Percentiles rank a stretch among this genome's conserved stretches.
These are phyloP conservation scores for Poecile atricapillus DNA, from an alignment of 2,113 vertebrate genomes.

Conservation along the genomic window DNA sequence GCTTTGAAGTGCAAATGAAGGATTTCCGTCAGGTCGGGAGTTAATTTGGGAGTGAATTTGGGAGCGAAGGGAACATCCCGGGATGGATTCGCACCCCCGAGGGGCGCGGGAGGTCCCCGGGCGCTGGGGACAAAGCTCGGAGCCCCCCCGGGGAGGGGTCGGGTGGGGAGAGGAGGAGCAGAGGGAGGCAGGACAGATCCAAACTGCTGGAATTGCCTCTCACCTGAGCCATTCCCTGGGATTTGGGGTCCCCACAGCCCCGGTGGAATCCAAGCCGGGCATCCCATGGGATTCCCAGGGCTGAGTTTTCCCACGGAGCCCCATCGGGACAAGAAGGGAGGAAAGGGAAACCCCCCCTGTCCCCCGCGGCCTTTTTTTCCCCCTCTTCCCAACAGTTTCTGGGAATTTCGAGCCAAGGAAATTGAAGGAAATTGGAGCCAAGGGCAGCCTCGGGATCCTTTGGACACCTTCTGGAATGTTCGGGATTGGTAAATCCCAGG, in stretches of 20 bases:
- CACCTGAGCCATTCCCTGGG: accelerated
- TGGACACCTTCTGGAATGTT: not conserved
- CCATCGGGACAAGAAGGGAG: not conserved
- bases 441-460: not conserved
- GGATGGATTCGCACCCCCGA: not conserved
- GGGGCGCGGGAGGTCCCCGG: accelerated
- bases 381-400: not conserved
- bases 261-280: accelerated
- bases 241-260: not conserved
- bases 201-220: accelerated
- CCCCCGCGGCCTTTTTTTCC: accelerated
- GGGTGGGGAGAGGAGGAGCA: accelerated
- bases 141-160: accelerated
- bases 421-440: too few species aligned
- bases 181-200: not conserved
- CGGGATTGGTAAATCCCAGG: not conserved
- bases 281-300: accelerated
- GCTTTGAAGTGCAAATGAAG: conserved; percentile 57
- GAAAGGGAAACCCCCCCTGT: accelerated
- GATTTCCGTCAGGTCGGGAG: not conserved
- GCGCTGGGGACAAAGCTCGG: accelerated
- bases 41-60: not conserved
- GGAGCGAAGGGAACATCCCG: not conserved
- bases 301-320: not conserved
- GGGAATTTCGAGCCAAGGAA: not conserved